These are phyloP conservation scores for Cyaniris semiargus DNA, from an alignment of 2,888 invertebrate genomes.

Conservation along the genomic window DNA sequence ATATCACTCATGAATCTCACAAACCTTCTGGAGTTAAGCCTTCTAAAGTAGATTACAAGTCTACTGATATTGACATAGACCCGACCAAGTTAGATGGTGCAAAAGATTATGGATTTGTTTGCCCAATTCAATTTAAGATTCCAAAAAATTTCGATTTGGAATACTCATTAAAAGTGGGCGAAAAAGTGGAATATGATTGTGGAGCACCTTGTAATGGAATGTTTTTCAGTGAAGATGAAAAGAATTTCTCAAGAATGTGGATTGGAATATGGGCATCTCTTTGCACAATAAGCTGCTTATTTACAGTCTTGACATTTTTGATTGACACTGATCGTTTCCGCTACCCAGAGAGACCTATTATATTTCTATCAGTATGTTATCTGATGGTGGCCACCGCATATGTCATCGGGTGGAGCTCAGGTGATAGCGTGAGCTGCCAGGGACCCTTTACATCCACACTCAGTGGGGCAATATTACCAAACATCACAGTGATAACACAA, in stretches of 20 bases:
- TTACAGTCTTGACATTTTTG: constrained; percentile 94
- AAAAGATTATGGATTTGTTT: constrained; percentile 90
- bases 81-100: constrained; percentile 77
- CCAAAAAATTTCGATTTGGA: constrained; percentile 89
- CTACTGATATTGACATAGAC: constrained; percentile 71
- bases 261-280: constrained; percentile 96
- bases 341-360: constrained; percentile 98
- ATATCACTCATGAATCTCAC: constrained; percentile 81
- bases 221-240: constrained; percentile 92
- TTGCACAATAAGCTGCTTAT: constrained; percentile 94
- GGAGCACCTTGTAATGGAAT: constrained; percentile 95
- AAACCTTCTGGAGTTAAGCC: constrained; percentile 63
- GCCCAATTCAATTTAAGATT: constrained; percentile 92
- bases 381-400: constrained; percentile 96
- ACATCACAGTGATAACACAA: constrained; percentile 92
- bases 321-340: constrained; percentile 97
- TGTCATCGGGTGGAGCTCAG: constrained; percentile 90
- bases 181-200: constrained; percentile 87
- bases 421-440: constrained; percentile 90
- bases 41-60: constrained; percentile 72
- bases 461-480: constrained; percentile 85
- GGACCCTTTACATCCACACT: constrained; percentile 88
- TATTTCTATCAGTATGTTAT: constrained; percentile 97
- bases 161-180: constrained; percentile 90
- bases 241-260: constrained; percentile 92